Percentiles rank a stretch among this genome's conserved stretches.
Evolutionary conservation across 2,888 invertebrate genomes (phyloP).

Genomic region (Glaucopsyche alexis): DNA sequence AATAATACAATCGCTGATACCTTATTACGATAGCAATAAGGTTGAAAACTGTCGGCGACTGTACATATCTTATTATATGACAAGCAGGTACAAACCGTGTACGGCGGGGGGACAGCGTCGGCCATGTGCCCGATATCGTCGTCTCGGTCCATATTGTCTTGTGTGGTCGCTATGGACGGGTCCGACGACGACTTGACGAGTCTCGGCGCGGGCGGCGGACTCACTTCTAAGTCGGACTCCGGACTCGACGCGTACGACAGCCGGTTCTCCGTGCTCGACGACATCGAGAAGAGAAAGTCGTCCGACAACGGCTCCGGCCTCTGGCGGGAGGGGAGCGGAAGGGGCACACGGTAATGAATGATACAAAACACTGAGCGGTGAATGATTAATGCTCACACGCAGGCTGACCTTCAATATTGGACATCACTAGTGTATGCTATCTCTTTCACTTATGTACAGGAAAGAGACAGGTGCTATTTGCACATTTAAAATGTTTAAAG

Average conservation of each 20-base stretch:
- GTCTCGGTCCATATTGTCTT: slow-evolving; percentile 88
- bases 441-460: not conserved
- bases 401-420: slow-evolving; percentile 56
- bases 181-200: slow-evolving; percentile 93
- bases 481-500: not conserved
- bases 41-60: too few relatives aligned
- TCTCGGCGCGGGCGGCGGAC: slow-evolving; percentile 90
- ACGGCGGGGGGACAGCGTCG: slow-evolving; percentile 90
- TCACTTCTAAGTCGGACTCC: slow-evolving; percentile 90
- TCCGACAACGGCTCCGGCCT: slow-evolving; percentile 98
- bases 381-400: slow-evolving; percentile 66
- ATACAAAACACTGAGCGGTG: slow-evolving; percentile 70
- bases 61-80: not conserved
- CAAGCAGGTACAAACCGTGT: slow-evolving; percentile 83
- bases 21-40: not conserved
- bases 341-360: slow-evolving; percentile 78
- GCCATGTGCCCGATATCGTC: slow-evolving; percentile 79
- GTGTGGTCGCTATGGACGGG: slow-evolving; percentile 96
- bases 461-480: not conserved
- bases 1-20: not conserved
- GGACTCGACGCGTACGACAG: slow-evolving; percentile 97
- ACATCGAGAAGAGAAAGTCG: slow-evolving; percentile 99
- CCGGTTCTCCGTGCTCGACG: slow-evolving; percentile 87
- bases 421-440: not conserved
- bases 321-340: slow-evolving; percentile 83